Evolutionary conservation across 2,888 invertebrate species (phyloP), one percentile per base, ranked within the genome.

Genomic region (Epirrhoe tristata): DNA sequence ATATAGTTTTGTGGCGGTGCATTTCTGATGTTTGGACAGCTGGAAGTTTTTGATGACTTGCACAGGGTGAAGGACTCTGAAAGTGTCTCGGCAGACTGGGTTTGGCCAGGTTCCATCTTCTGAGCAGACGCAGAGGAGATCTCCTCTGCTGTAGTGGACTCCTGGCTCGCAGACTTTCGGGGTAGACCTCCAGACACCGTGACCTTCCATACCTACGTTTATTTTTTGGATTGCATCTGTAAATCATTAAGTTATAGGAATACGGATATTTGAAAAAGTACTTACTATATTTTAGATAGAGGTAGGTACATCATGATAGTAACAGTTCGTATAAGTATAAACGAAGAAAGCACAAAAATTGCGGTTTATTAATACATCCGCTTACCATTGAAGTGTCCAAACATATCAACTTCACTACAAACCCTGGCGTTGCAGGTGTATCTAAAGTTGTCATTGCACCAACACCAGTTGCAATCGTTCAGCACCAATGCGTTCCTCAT

Each of bases 401-500:
- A 92, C 84, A 84, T 83, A 55, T 92, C 93, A 1, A 91, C 83
- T 1, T 77, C 71, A 0, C 31, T 52, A 70, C 92, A 93, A 7
- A 71, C 70, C 6, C 89, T 80, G 1, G 87, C 83, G 0, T 81
- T 70, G 72, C 92, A 93, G 0, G 51, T 64, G 70, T 80, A 93
- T 32, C 70, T 46, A 6, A 71, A 68, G 0, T 70, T 69, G 0
- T 0, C 1, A 6, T 75, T 74, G 57, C 92, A 92, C 1, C 69
- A 63, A 56, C 93, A 93, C 89, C 88, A 89, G 69, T 92, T 92
- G 72, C 93, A 93, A 51, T 92, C 92, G 69, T 92, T 93, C 3
- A 93, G 58, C 0, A 83, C 81, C 1, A 77, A 59, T 0, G 74
- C 64, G 12, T 83, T 74, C 12, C 62, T 74, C 0, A 32, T 48